Evolutionary conservation across 2,888 invertebrate species (phyloP).

Genomic region (Mactromeris polynyma): DNA sequence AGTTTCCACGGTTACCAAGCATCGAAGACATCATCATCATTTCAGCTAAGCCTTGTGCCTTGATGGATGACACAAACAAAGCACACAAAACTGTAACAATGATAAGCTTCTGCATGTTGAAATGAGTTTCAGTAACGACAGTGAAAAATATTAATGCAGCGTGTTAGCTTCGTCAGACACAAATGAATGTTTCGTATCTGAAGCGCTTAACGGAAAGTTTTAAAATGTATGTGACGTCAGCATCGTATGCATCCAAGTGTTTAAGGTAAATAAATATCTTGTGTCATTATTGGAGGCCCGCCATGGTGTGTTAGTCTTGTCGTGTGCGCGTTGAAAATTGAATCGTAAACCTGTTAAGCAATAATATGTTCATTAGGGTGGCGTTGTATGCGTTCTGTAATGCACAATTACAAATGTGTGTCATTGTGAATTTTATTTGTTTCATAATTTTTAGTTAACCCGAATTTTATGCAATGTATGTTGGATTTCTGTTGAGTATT

Average conservation of each 20-base stretch:
- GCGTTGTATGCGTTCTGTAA: no score
- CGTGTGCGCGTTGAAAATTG: neutral
- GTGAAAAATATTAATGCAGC: neutral
- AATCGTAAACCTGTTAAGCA: neutral
- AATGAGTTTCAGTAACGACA: conserved; percentile 19
- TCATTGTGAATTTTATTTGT: no score
- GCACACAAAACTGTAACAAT: conserved; percentile 7
- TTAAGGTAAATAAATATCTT: neutral
- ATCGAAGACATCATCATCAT: conserved; percentile 1
- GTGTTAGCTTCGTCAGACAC: neutral
- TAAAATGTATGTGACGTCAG: conserved; percentile 34
- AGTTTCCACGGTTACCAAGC: neutral
- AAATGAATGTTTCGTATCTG: conserved; percentile 14
- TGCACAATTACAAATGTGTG: no score
- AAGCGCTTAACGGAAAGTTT: neutral
- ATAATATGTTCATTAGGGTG: no score
- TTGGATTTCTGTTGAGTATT: no score
- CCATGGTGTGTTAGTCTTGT: neutral
- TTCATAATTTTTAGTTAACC: no score
- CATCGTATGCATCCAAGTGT: neutral
- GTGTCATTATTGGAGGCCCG: neutral
- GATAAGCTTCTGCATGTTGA: conserved; percentile 19
- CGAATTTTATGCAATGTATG: no score
- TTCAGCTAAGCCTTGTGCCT: conserved; percentile 1
- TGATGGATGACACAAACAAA: neutral